phyloP scores from a whole-genome alignment of 2,113 vertebrate species.

The Coturnix japonica region DNA sequence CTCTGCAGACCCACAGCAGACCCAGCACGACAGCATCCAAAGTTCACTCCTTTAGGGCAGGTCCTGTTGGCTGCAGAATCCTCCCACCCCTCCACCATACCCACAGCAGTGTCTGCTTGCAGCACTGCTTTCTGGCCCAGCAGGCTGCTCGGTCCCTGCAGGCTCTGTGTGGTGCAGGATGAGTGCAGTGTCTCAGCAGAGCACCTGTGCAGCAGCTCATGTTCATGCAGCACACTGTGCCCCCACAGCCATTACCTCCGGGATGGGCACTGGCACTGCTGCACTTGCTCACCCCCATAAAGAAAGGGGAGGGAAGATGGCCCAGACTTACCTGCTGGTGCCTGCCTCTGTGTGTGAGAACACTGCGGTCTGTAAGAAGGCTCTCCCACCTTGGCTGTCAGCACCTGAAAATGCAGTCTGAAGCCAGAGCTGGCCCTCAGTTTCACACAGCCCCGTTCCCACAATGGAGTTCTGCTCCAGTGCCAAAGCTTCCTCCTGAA shows the following conservation, averaged over 20 bases:
- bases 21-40: neutral
- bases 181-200: neutral
- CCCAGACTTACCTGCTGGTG: slow-evolving; percentile 26
- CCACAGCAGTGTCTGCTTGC: neutral
- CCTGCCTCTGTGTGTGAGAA: neutral
- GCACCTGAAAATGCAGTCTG: neutral
- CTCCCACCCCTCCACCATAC: neutral
- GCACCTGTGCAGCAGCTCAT: neutral
- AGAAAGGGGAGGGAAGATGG: neutral
- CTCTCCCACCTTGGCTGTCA: neutral
- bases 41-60: neutral
- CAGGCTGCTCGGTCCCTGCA: neutral
- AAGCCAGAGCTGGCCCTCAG: neutral
- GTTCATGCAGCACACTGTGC: accelerated
- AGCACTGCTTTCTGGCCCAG: neutral
- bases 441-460: neutral
- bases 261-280: accelerated
- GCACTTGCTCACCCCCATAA: neutral
- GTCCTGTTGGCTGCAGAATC: neutral
- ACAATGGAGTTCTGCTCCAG: neutral
- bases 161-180: neutral
- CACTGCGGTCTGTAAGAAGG: neutral
- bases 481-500: neutral
- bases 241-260: accelerated
- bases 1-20: neutral